phyloP scores from a whole-genome alignment of 2,113 vertebrate species.

The Trochalopteron elliotii region DNA sequence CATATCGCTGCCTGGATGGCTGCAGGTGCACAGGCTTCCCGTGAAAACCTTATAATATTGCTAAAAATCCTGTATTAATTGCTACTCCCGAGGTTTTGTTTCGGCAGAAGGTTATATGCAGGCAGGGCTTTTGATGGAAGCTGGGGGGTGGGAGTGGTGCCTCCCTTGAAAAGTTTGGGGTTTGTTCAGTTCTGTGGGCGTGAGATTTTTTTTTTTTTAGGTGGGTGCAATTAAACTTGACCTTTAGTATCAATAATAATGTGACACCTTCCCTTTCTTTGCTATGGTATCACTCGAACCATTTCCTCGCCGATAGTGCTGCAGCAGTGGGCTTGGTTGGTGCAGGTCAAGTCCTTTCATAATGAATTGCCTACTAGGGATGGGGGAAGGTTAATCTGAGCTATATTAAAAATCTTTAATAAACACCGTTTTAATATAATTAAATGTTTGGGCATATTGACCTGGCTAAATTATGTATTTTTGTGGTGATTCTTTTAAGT shows the following conservation, averaged over 20 bases:
- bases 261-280: slow-evolving; percentile 46
- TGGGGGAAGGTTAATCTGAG: slow-evolving; percentile 16
- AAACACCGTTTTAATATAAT: background rate
- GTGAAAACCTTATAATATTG: background rate
- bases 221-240: slow-evolving; percentile 20
- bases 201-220: background rate
- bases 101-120: background rate
- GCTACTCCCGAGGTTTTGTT: background rate
- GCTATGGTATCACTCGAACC: slow-evolving; percentile 10
- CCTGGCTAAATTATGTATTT: background rate
- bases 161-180: slow-evolving; percentile 32
- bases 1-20: background rate
- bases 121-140: slow-evolving; percentile 16
- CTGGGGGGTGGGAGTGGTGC: slow-evolving; percentile 43
- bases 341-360: slow-evolving; percentile 63
- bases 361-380: slow-evolving; percentile 47
- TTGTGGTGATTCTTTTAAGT: background rate
- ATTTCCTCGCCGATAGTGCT: slow-evolving; percentile 8
- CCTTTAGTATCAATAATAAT: slow-evolving; percentile 57
- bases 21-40: background rate
- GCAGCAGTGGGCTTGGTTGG: slow-evolving; percentile 65
- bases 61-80: background rate
- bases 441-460: background rate
- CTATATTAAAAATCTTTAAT: slow-evolving; percentile 23
- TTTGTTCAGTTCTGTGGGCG: slow-evolving; percentile 14